phyloP scores from a whole-genome alignment of 2,113 vertebrate genomes.

The Ariopsis seemanni region DNA sequence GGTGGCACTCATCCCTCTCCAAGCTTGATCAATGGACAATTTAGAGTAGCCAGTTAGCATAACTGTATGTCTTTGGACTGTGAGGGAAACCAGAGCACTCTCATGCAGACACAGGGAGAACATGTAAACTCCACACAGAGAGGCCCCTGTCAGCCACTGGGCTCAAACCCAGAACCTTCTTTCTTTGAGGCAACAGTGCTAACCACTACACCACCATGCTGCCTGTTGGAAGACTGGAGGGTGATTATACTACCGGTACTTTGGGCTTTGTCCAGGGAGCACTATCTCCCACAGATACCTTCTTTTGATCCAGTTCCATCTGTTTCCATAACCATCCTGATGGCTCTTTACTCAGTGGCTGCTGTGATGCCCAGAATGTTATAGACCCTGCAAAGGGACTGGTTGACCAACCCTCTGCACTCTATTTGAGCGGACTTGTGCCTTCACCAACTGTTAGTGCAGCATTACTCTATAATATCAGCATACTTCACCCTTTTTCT shows the following conservation, averaged over 20 bases:
- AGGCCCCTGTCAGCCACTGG: too few relatives aligned
- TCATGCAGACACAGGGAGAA: too few relatives aligned
- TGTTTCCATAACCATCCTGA: neutral
- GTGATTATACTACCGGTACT: neutral
- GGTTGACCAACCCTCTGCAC: neutral
- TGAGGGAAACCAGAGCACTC: too few relatives aligned
- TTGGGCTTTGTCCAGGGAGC: neutral
- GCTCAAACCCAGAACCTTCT: too few relatives aligned
- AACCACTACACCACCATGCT: too few relatives aligned
- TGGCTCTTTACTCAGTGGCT: neutral
- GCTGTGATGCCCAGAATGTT: constrained; percentile 12
- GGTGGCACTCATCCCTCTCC: too few relatives aligned
- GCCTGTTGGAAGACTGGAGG: neutral
- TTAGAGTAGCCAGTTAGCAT: too few relatives aligned
- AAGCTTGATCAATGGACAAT: too few relatives aligned
- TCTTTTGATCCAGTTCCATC: constrained; percentile 19
- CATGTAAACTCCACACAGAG: too few relatives aligned
- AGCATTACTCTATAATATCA: neutral
- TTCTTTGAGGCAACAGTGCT: too few relatives aligned
- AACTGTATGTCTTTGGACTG: too few relatives aligned
- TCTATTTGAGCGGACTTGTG: neutral
- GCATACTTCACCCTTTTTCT: neutral
- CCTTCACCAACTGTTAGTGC: neutral
- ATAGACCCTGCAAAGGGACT: neutral
- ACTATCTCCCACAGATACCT: neutral